A percentile compares a stretch with the other conserved stretches of the same genome.
phyloP scores from a whole-genome alignment of 2,113 vertebrate species.

The Arothron firmamentum region DNA sequence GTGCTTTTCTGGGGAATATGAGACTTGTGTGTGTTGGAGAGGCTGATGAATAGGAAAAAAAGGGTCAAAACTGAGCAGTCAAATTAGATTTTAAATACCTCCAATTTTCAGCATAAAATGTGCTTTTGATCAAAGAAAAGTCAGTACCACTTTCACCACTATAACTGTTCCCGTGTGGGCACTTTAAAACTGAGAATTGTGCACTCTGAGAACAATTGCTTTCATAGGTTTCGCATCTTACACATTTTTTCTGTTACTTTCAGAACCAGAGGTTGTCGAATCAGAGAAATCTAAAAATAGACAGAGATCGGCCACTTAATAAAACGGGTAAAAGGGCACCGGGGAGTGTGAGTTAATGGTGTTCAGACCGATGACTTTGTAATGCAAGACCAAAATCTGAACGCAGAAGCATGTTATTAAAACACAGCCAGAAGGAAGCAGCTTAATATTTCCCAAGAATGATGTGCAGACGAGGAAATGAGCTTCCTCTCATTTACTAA shows the following conservation, averaged over 20 bases:
- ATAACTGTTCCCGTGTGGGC: too few species aligned
- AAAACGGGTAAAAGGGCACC: neutral
- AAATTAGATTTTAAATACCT: constrained; percentile 33
- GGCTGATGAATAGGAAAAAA: constrained; percentile 32
- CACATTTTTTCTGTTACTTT: constrained; percentile 16
- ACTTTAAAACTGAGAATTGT: too few species aligned
- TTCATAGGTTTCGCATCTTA: constrained; percentile 39
- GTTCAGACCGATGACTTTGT: too few species aligned
- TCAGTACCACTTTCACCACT: constrained; percentile 4
- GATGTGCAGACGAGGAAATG: too few species aligned
- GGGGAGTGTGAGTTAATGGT: constrained; percentile 1
- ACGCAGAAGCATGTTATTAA: too few species aligned
- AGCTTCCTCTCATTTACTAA: too few species aligned
- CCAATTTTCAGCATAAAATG: constrained; percentile 3
- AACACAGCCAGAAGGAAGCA: too few species aligned
- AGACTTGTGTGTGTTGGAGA: constrained; percentile 10
- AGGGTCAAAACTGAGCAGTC: constrained; percentile 33
- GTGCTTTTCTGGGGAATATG: neutral
- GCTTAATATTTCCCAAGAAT: too few species aligned
- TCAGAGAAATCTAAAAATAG: neutral
- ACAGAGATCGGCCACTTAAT: neutral
- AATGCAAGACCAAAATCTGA: too few species aligned
- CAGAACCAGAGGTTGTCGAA: constrained; percentile 6
- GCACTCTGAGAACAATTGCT: constrained; percentile 17
- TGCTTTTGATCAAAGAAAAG: constrained; percentile 2